A percentile compares a stretch with the other conserved stretches of the same genome.
phyloP scores from a whole-genome alignment of 2,113 vertebrate species.

The Oncorhynchus gorbuscha region DNA sequence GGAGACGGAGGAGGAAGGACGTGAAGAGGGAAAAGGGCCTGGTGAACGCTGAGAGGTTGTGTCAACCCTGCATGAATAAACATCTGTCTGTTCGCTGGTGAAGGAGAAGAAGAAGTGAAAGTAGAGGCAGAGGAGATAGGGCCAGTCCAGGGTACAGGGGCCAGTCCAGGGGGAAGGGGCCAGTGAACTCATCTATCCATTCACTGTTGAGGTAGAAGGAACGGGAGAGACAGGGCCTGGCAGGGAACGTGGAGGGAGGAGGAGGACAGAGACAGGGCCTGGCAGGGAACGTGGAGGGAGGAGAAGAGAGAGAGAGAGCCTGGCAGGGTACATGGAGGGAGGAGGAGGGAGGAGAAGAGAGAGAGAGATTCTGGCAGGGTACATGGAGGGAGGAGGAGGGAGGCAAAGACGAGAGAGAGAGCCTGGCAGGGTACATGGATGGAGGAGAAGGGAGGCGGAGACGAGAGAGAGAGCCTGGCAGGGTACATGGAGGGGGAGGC shows the following conservation, averaged over 20 bases:
- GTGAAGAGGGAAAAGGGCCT: background rate
- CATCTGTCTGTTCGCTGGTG: no score
- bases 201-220: no score
- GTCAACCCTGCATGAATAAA: no score
- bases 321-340: conserved; percentile 5
- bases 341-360: background rate
- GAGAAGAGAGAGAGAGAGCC: background rate
- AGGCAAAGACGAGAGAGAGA: background rate
- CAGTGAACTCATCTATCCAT: no score
- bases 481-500: background rate
- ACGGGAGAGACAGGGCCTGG: background rate
- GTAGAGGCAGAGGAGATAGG: background rate
- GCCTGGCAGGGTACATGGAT: background rate
- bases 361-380: background rate
- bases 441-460: no score
- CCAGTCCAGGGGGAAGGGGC: no score
- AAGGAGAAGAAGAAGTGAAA: background rate
- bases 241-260: background rate
- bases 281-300: background rate
- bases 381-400: background rate
- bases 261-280: background rate
- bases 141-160: no score
- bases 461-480: background rate
- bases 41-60: background rate
- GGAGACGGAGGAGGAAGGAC: background rate